Evolutionary conservation across 2,113 vertebrate species (phyloP).

Genomic region (Thalassoma bifasciatum): DNA sequence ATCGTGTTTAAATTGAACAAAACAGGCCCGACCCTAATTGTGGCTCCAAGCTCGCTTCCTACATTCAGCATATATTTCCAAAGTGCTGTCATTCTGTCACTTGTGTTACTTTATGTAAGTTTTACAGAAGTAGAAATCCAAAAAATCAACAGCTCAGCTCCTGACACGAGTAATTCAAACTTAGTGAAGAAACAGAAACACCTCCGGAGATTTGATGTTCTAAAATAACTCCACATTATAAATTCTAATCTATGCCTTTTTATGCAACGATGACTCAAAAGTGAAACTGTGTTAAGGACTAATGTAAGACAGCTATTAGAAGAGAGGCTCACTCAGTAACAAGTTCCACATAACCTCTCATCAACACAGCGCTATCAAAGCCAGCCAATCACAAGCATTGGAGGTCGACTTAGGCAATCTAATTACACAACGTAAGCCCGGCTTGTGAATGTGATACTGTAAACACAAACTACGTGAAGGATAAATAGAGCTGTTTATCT

Average conservation of each 20-base stretch:
- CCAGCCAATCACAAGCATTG: neutral
- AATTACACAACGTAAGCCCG: neutral
- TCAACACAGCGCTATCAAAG: neutral
- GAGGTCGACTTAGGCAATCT: neutral
- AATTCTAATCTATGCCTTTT: neutral
- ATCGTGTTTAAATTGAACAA: neutral
- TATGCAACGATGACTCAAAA: neutral
- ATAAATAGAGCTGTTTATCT: neutral
- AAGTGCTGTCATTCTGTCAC: slow-evolving; percentile 7
- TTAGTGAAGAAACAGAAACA: neutral
- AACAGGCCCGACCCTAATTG: neutral
- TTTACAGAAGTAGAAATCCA: neutral
- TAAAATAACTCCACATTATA: neutral
- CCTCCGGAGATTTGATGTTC: neutral
- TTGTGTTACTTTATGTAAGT: neutral
- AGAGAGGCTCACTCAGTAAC: neutral
- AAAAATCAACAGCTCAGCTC: slow-evolving; percentile 2
- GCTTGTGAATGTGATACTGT: neutral
- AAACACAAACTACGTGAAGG: neutral
- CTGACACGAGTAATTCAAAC: neutral
- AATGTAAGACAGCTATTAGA: neutral
- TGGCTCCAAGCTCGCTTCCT: neutral
- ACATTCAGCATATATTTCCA: neutral
- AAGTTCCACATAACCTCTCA: neutral
- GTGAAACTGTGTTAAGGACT: neutral